Evolutionary conservation across 2,113 vertebrate genomes (phyloP).

Genomic region (Tyto alba): DNA sequence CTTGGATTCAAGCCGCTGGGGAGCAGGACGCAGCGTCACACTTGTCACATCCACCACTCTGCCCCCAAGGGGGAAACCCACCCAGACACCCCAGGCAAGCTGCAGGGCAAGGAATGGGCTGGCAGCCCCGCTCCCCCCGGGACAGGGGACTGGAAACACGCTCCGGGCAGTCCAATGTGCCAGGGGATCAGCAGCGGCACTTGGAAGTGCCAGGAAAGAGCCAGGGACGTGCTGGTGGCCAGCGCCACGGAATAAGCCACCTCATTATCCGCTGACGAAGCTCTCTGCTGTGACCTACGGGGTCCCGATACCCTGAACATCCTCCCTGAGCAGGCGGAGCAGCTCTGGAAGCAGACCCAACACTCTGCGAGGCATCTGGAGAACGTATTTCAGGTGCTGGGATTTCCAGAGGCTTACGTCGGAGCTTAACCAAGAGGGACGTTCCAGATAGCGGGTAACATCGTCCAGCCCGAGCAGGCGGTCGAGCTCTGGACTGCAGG

Average conservation of each 20-base stretch:
- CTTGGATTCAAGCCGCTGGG: neutral
- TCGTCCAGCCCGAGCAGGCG: rapidly evolving
- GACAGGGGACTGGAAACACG: neutral
- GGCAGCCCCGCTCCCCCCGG: rapidly evolving
- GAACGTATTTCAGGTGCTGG: neutral
- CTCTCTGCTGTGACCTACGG: rapidly evolving
- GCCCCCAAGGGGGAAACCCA: neutral
- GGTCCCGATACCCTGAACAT: too few species aligned
- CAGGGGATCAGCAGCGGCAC: neutral
- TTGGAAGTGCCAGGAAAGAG: neutral
- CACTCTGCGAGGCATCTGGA: neutral
- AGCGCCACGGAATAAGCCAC: neutral
- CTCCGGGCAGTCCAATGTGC: neutral
- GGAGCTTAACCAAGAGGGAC: neutral
- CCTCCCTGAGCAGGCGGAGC: neutral
- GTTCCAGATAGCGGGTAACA: neutral
- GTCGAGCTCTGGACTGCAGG: neutral
- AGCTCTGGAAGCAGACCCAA: neutral
- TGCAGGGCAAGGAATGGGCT: neutral
- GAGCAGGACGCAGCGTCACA: rapidly evolving
- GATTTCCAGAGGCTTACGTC: neutral
- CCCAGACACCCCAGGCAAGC: neutral
- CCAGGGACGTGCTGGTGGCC: neutral
- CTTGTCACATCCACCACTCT: neutral
- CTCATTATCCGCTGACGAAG: neutral